Conservation (phyloP, 2,113 vertebrate genomes). For the Neogobius melanostomus region DNA sequence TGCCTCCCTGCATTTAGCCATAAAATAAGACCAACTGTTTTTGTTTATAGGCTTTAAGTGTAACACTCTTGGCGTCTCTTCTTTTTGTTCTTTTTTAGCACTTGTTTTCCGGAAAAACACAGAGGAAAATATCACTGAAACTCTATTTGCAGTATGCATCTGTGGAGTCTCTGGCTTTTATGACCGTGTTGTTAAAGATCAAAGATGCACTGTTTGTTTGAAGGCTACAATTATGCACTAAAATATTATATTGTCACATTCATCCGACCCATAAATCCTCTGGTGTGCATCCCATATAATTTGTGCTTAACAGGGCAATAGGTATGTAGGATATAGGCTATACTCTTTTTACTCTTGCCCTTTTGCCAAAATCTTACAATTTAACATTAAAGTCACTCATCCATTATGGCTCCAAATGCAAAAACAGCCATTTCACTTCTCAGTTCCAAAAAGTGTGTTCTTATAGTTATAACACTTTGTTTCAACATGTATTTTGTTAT, state of each 20-base stretch:
- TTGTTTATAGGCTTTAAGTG: too few species aligned
- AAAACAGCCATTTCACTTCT: not conserved
- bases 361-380: not conserved
- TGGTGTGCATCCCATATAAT: not conserved
- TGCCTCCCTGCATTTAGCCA: too few species aligned
- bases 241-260: not conserved
- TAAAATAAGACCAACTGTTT: too few species aligned
- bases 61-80: too few species aligned
- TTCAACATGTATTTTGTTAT: slow-evolving; percentile 21
- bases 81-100: too few species aligned
- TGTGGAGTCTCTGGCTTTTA: not conserved
- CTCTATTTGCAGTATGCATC: not conserved
- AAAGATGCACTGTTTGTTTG: slow-evolving; percentile 24
- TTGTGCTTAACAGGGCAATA: too few species aligned
- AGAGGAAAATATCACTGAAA: not conserved
- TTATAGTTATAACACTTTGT: slow-evolving; percentile 19
- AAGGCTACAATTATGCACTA: slow-evolving; percentile 1
- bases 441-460: slow-evolving; percentile 12
- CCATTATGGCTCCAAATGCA: not conserved
- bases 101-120: not conserved
- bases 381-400: not conserved
- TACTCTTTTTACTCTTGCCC: not conserved
- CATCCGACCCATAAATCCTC: not conserved
- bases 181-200: slow-evolving; percentile 2
- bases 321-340: too few species aligned